These are phyloP conservation scores for Lottia scabra DNA, from an alignment of 2,888 invertebrate species.

Conservation along the genomic window DNA sequence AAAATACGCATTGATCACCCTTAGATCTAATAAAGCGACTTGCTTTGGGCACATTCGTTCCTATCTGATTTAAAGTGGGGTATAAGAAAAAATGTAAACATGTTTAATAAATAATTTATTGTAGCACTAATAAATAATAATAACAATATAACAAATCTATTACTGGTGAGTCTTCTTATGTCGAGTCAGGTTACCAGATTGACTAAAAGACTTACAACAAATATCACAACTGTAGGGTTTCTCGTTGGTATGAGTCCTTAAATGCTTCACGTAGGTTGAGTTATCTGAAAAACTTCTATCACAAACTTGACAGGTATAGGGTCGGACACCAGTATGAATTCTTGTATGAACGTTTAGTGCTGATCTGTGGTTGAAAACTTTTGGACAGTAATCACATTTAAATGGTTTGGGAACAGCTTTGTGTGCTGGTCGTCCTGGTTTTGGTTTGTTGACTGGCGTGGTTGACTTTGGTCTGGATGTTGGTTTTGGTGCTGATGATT, in stretches of 20 bases:
- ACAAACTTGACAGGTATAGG: not conserved
- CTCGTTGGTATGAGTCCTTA: conserved; percentile 1
- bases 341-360: not conserved
- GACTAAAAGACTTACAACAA: conserved; percentile 9
- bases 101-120: too few species aligned
- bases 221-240: not conserved
- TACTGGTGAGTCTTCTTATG: not conserved
- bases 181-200: not conserved
- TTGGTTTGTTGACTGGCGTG: too few species aligned
- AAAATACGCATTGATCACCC: too few species aligned
- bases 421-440: too few species aligned
- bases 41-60: too few species aligned
- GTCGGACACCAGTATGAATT: not conserved
- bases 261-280: not conserved
- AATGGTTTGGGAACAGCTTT: too few species aligned
- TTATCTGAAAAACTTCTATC: conserved; percentile 2
- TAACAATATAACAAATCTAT: not conserved
- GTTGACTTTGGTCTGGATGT: too few species aligned
- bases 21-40: too few species aligned
- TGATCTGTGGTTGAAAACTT: not conserved
- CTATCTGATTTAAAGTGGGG: too few species aligned
- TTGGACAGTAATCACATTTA: conserved; percentile 3
- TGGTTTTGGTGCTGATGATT: too few species aligned
- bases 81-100: too few species aligned
- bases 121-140: too few species aligned